Percentiles rank a stretch among this genome's conserved stretches.
Conservation (phyloP, 35 echinoderm and acorn worm genomes). For the Anneissia japonica region DNA sequence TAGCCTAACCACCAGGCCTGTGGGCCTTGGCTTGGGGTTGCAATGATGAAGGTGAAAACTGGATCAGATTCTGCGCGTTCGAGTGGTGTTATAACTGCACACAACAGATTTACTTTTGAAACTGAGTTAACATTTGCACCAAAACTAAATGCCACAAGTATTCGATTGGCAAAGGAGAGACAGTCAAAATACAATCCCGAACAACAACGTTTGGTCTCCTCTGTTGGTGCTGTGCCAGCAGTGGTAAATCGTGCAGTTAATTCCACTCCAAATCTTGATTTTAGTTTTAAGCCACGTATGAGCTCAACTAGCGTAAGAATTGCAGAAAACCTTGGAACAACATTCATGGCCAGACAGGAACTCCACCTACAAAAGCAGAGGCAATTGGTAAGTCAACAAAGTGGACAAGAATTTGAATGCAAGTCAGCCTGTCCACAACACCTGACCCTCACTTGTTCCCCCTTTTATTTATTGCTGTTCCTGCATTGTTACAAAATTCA, state of each 20-base stretch:
- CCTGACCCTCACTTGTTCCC: too few relatives aligned
- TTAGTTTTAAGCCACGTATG: conserved; percentile 91
- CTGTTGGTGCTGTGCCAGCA: not conserved
- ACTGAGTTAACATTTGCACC: conserved; percentile 74
- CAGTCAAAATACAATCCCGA: not conserved
- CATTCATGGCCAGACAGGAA: conserved; percentile 89
- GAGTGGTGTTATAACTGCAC: not conserved
- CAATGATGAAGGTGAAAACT: not conserved
- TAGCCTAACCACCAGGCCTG: too few relatives aligned
- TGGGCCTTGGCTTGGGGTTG: not conserved
- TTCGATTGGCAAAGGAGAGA: conserved; percentile 57
- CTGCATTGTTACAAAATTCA: too few relatives aligned
- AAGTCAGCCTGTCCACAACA: too few relatives aligned
- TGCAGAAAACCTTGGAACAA: conserved; percentile 73
- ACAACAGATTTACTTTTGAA: conserved; percentile 27
- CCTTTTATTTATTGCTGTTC: too few relatives aligned
- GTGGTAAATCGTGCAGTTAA: not conserved
- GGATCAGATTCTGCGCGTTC: not conserved
- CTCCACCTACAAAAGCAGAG: conserved; percentile 79
- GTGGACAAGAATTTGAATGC: too few relatives aligned
- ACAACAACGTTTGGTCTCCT: not conserved
- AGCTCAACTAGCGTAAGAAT: conserved; percentile 83
- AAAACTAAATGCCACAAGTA: conserved; percentile 73
- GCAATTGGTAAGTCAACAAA: conserved; percentile 57
- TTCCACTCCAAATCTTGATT: conserved; percentile 19